Base-by-base conservation (phyloP, 1,140 invertebrate genomes). In the Plectus sambesii region DNA sequence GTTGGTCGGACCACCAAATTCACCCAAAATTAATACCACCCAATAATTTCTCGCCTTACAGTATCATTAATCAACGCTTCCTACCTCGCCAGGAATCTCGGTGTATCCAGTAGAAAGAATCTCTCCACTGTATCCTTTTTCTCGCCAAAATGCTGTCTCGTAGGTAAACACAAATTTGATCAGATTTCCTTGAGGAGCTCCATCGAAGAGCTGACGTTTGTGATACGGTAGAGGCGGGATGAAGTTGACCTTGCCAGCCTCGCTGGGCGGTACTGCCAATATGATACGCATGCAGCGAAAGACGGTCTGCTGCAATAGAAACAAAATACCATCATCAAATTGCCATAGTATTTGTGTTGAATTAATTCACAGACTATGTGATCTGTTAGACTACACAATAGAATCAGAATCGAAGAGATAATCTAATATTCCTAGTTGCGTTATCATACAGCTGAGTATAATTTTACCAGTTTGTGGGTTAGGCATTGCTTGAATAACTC, bases 91-190 rank as follows among this genome's bases (percentile, higher is more conserved):
- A 3, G 49, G 27, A 19, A 38, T 19, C 22, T 38, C 47, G 6
- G 49, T 51, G 12, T 23, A 15, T 5, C 49, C 49, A 3, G 49
- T 24, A 24, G 41, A 47, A 49, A 51, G 22, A 30, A 51, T 51
- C 47, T 51, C 49, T 20, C 50, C 50, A 3, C 46, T 51, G 12
- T 41, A 41, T n/a, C 50, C 50, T 15, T 52, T 43, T 17, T 52
- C 43, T 20, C 50, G 39, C 50, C 50, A 52, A 49, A 52, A 52
- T 12, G 50, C 49, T 4, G 33, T 42, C 36, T 52, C 17, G 47
- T 52, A 52, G 30, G 49, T 52, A 30, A 52, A 41, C 26, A 52
- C 20, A 49, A 49, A 52, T 36, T 52, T 52, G 49, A 52, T 51
- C 12, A 52, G 36, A 24, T 53, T 51, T 5, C 49, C 49, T 15